Base-by-base conservation (phyloP, 30 jellyfish, hydroid and myxozoan genomes). In the Pseudorhiza aurosa region DNA sequence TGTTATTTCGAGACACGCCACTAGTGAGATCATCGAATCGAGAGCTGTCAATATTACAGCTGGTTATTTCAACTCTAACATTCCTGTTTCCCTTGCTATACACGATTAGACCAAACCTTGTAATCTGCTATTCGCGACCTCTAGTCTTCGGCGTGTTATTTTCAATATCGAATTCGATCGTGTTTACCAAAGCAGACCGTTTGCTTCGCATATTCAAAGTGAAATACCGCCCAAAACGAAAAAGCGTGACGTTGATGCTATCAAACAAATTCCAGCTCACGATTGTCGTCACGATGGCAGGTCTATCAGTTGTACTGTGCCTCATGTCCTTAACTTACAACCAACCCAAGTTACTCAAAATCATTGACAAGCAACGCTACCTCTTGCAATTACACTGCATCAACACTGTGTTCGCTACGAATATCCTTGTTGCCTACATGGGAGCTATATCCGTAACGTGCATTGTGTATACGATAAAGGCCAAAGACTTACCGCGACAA, bases 151-250 rank as follows among this genome's bases (percentile, higher is more conserved):
- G 89, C 1, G 68, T 50, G 45, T 65, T 87, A 6, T 87, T 57
- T 22, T 60, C 93, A 12, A 51, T 87, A 15, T 77, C 93, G 9
- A 50, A 44, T 32, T 77, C 96, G 11, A 71, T 78, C 1, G 58
- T 64, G 21, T 77, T 75, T 50, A 76, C 83, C 44, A 87, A 87
- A 49, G 85, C 93, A 33, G 89, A 87, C 43, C 74, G 93, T 19
- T 82, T 87, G 43, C 83, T 72, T 30, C 93, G 96, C 40, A 72
- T 87, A 5, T 87, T 87, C 85, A 79, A 70, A 43, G 62, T 70
- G 68, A 81, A 47, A 43, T 50, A 86, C 45, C 95, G 87, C 1
- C 7, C 45, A 1, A 51, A 42, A 22, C 29, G 69, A 50, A 50
- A 26, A 31, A 83, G 68, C 17, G 78, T 44, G 10, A 32, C 68